Conservation (phyloP, 30 jellyfish, hydroid and myxozoan genomes). For the Cassiopea xamachana region DNA sequence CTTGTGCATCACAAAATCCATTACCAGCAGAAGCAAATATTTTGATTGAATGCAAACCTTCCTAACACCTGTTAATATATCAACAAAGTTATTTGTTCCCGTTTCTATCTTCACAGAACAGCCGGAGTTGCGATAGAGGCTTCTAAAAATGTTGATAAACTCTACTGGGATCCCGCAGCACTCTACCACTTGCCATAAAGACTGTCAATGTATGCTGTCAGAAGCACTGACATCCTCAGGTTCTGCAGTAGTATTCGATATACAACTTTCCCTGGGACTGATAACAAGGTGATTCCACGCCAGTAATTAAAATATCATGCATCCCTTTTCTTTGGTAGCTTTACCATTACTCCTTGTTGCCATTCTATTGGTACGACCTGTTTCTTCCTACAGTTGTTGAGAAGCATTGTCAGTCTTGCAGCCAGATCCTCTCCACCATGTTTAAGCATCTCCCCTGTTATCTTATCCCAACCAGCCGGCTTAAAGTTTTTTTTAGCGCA, state of each 20-base stretch:
- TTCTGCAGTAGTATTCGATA: slow-evolving; percentile 1
- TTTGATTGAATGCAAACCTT: neutral
- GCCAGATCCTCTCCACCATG: slow-evolving; percentile 13
- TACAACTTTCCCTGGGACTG: slow-evolving; percentile 5
- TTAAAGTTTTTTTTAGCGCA: neutral
- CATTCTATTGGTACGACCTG: neutral
- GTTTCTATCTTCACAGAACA: slow-evolving; percentile 22
- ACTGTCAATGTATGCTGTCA: neutral
- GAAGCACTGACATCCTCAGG: neutral
- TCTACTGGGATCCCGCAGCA: neutral
- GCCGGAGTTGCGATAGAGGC: neutral
- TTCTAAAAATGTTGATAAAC: slow-evolving; percentile 7
- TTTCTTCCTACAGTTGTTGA: neutral
- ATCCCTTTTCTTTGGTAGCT: slow-evolving; percentile 7
- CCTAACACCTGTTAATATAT: slow-evolving; percentile 18
- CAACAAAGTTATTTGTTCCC: slow-evolving; percentile 9
- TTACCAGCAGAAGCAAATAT: neutral
- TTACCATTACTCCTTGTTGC: neutral
- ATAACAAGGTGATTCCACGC: slow-evolving; percentile 5
- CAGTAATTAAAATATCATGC: neutral
- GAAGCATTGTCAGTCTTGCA: slow-evolving; percentile 1
- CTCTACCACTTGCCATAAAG: neutral
- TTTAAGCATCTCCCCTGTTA: slow-evolving; percentile 27
- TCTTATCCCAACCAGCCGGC: slow-evolving; percentile 29
- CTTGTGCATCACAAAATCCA: slow-evolving; percentile 6